Base-by-base conservation (phyloP, 23 tunicate genomes). In the Phallusia fumigata region DNA sequence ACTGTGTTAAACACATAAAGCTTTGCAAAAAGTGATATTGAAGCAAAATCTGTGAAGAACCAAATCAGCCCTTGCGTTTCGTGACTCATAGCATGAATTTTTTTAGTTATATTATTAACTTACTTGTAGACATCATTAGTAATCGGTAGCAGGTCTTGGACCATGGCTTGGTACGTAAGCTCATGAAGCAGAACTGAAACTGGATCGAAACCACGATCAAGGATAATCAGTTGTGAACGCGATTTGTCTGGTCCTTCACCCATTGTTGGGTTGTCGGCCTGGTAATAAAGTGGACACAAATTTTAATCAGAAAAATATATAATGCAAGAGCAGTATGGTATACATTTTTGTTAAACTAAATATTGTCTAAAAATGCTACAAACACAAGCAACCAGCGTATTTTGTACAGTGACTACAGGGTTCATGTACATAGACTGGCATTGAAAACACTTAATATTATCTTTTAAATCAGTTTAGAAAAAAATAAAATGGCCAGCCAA, bases 121-220 rank as follows among this genome's bases (percentile, higher is more conserved):
- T 40, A 94, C 98, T 86, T 94, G 84, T 94, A 94, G 30, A 96
- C 99, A 79, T 96, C 99, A 65, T 96, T 96, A 30, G 85, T 87
- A 28, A 96, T 86, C 10, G 89, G 93, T 22, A 96, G 83, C 26
- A 96, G 83, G 75, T 96, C 99, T 33, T 96, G 93, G 13, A 90
- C 99, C 99, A 96, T 96, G 30, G 96, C 99, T 84, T 97, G 99
- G 84, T 97, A 97, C 0, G 99, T 97, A 35, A 97, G 87, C 65
- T 97, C 99, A 72, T 97, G 99, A 15, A 97, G 73, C 24, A 97
- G 82, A 24, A 84, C 88, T 0, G 99, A 94, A 0, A 85, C 91
- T 15, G 97, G 91, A 85, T 97, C 99, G 65, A 92, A 92, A 30
- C 97, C 85, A 11, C 99, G 88, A 53, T 92, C 99, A 36, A 97